Percentiles rank a stretch among this genome's conserved stretches.
phyloP scores from a whole-genome alignment of 2,113 vertebrate species.

The Dipodomys stephensi region DNA sequence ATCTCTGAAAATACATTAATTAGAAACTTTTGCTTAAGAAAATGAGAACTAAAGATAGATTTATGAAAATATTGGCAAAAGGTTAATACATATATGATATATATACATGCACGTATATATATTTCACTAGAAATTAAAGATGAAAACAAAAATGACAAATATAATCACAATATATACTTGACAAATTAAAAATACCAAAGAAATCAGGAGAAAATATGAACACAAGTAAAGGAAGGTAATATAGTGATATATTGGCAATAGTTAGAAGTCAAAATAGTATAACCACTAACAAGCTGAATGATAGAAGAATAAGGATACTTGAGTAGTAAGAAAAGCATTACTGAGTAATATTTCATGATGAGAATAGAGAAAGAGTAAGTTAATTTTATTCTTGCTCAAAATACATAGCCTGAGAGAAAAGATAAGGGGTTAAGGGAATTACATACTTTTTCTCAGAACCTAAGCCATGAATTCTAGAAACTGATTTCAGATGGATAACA shows the following conservation, averaged over 20 bases:
- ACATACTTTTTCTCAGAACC: not conserved
- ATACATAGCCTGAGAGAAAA: not conserved
- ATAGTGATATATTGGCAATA: not conserved
- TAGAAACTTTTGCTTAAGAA: not conserved
- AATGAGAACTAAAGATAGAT: not conserved
- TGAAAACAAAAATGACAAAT: not conserved
- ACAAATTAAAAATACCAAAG: not conserved
- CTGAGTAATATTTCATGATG: not conserved
- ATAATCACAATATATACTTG: not conserved
- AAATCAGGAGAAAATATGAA: not conserved
- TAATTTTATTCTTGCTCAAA: conserved; percentile 16
- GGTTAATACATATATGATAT: not conserved
- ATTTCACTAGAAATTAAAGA: not conserved
- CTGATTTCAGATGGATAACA: not conserved
- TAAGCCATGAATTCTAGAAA: not conserved
- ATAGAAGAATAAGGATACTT: not conserved
- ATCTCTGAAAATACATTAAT: not conserved
- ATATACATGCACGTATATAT: not conserved
- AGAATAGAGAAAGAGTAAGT: not conserved
- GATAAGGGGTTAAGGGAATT: not conserved
- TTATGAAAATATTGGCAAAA: not conserved
- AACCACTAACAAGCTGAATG: not conserved
- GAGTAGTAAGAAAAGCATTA: not conserved
- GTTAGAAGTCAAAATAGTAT: not conserved
- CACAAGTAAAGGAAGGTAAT: not conserved